Evolutionary conservation across 1,140 invertebrate species (phyloP), one percentile per base, ranked within the genome.

Genomic region (Papilio glaucus): DNA sequence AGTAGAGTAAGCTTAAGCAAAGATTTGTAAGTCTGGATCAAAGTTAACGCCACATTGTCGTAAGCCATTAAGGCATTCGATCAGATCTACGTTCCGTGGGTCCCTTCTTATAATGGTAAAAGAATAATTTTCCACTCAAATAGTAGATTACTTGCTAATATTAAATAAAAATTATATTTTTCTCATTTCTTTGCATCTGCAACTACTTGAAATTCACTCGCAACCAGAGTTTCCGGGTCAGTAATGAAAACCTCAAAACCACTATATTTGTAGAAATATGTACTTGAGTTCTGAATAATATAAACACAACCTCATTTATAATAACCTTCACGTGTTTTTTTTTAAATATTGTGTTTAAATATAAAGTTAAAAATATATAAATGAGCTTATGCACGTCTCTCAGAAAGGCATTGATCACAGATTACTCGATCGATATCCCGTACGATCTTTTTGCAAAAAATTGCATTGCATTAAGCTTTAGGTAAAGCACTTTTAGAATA

Each of bases 191-290:
- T 69, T 69, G 6, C n/a, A n/a, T 21, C 67, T 38, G 67, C 45
- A 45, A 53, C 12, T 69, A 69, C 67, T 69, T 69, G 67, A 69
- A 69, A 69, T 53, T 53, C 24, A 68, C 65, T 68, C 65, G 65
- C 24, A 69, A 69, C 26, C 45, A 69, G 45, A 69, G 33, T 69
- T 69, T 69, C 45, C 67, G 67, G 65, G 67, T 53, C 67, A 69
- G 67, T 24, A 37, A 69, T 29, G 26, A 69, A 53, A 69, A 53
- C 67, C 65, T 45, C 65, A 45, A 68, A 68, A 68, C 65, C 67
- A 53, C 42, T 69, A 53, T 69, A 69, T 69, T 53, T 39, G 42
- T n/a, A 21, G 45, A 69, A 69, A 69, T 53, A 69, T 53, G 24
- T 21, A 65, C 33, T 39, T 18, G 21, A 69, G 26, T 37, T 69